These are phyloP conservation scores for Zalophus californianus DNA, from an alignment of 2,797 vertebrate genomes.

Conservation along the genomic window DNA sequence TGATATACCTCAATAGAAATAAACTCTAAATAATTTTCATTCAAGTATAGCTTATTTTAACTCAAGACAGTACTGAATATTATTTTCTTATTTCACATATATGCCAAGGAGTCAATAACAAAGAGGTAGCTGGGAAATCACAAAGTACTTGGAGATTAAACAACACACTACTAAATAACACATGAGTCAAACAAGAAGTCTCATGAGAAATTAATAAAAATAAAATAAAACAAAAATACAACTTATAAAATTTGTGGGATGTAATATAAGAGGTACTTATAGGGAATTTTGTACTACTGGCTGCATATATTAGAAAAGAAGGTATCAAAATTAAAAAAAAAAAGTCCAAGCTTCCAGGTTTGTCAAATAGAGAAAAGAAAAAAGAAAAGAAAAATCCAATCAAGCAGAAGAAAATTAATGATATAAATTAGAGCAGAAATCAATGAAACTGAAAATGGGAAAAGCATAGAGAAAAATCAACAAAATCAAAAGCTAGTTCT, in stretches of 20 bases:
- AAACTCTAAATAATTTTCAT: neutral
- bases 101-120: neutral
- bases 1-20: neutral
- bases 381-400: neutral
- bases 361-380: neutral
- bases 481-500: neutral
- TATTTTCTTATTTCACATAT: neutral
- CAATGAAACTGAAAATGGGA: neutral
- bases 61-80: neutral
- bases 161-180: neutral
- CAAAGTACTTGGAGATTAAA: neutral
- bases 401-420: neutral
- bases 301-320: neutral
- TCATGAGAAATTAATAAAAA: neutral
- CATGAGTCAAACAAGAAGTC: neutral
- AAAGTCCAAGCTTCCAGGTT: neutral
- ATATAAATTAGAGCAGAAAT: neutral
- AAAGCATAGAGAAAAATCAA: neutral
- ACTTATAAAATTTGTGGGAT: neutral
- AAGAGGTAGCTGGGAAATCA: neutral
- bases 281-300: neutral
- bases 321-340: neutral
- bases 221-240: neutral
- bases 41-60: conserved; percentile 11
- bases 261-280: neutral